These are phyloP conservation scores for Keiferia lycopersicella DNA, from an alignment of 2,888 invertebrate species.

Conservation along the genomic window DNA sequence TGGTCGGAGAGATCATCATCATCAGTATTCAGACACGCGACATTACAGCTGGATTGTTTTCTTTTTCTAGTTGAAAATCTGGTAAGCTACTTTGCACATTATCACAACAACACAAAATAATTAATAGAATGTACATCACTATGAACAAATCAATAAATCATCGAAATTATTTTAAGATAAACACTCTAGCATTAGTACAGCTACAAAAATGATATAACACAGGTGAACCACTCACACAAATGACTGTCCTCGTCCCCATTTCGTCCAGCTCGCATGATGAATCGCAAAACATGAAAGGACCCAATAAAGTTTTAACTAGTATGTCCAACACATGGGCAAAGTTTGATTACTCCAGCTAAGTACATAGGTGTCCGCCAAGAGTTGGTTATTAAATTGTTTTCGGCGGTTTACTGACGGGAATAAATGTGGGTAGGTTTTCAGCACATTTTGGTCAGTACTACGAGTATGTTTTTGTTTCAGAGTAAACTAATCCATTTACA, in stretches of 20 bases:
- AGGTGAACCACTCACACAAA: background rate
- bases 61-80: no score
- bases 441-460: background rate
- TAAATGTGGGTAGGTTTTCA: background rate
- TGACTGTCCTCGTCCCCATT: background rate
- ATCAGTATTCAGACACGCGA: no score
- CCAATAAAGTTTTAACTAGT: constrained; percentile 41
- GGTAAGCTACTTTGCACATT: no score
- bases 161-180: no score
- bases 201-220: background rate
- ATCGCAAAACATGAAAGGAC: constrained; percentile 27
- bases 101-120: no score
- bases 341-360: constrained; percentile 43
- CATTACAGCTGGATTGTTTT: no score
- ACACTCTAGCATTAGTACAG: no score
- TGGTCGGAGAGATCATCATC: no score
- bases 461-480: no score
- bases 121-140: no score
- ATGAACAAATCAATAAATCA: no score
- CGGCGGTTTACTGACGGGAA: background rate
- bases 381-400: background rate
- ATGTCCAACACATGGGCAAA: constrained; percentile 33
- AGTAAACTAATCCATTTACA: no score
- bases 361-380: constrained; percentile 25
- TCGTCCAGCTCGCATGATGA: constrained; percentile 18